These are phyloP conservation scores for Linnaemya tessellans DNA, from an alignment of 2,888 invertebrate genomes.

Conservation along the genomic window DNA sequence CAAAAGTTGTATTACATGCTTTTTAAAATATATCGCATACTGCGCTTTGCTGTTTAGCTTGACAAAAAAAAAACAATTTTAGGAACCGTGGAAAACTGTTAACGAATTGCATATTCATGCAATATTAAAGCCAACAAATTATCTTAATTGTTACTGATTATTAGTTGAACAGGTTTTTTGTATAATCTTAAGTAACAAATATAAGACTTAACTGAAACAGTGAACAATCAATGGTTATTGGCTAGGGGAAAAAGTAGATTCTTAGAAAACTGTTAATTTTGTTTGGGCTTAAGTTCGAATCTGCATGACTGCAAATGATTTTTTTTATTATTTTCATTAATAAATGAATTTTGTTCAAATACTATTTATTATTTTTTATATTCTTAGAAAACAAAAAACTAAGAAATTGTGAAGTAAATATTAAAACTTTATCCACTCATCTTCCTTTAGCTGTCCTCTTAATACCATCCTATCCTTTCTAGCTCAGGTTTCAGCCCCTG, in stretches of 20 bases:
- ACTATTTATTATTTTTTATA: too few relatives aligned
- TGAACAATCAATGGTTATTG: conserved; percentile 27
- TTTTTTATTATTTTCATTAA: too few relatives aligned
- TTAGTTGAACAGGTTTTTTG: conserved; percentile 61
- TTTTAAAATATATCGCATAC: conserved; percentile 6
- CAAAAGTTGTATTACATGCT: conserved; percentile 65
- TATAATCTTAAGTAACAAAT: conserved; percentile 47
- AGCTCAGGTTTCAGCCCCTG: too few relatives aligned
- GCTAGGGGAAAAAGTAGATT: neutral
- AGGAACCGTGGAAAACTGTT: neutral
- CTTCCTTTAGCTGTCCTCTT: too few relatives aligned
- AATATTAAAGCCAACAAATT: conserved; percentile 72
- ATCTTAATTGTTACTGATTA: conserved; percentile 73
- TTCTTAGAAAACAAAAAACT: too few relatives aligned
- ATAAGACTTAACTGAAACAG: conserved; percentile 38
- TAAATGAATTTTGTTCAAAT: too few relatives aligned
- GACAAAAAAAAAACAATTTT: conserved; percentile 32
- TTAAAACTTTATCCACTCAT: too few relatives aligned
- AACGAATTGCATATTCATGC: conserved; percentile 46
- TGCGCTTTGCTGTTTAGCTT: neutral
- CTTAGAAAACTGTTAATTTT: too few relatives aligned
- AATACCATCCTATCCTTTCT: too few relatives aligned
- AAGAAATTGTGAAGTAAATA: too few relatives aligned
- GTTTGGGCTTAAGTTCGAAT: too few relatives aligned
- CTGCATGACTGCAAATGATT: too few relatives aligned